These are phyloP conservation scores for Pedionomus torquatus DNA, from an alignment of 2,113 vertebrate genomes.

Conservation along the genomic window DNA sequence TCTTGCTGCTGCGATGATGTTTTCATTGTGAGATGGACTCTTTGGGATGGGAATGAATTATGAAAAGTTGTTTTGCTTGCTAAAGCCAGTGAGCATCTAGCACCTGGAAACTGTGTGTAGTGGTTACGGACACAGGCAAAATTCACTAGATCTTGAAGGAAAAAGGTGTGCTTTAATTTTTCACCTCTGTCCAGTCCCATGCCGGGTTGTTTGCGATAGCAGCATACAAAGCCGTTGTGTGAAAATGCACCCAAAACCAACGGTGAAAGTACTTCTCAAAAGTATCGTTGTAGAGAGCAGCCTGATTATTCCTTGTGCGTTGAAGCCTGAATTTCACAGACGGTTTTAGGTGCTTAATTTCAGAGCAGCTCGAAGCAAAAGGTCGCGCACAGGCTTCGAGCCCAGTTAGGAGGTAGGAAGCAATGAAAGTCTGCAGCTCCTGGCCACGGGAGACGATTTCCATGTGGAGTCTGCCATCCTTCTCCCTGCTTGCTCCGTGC, in stretches of 20 bases:
- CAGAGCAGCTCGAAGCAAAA: neutral
- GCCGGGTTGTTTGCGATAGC: rapidly evolving
- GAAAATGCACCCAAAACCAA: neutral
- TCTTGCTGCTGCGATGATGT: neutral
- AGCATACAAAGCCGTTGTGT: neutral
- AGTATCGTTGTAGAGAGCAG: neutral
- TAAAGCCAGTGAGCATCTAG: neutral
- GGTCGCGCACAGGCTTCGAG: rapidly evolving
- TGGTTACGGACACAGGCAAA: neutral
- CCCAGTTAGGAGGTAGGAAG: neutral
- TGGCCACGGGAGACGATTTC: neutral
- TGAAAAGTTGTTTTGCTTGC: neutral
- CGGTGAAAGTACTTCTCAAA: neutral
- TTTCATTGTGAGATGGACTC: neutral
- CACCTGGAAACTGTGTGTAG: neutral
- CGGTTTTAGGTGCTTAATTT: neutral
- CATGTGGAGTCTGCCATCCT: neutral
- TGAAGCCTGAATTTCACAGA: neutral
- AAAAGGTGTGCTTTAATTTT: neutral
- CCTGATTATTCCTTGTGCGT: neutral
- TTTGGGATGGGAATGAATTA: neutral
- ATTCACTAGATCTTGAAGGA: neutral
- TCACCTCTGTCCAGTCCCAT: neutral
- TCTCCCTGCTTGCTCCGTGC: rapidly evolving
- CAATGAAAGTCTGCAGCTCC: neutral